Conservation (phyloP, 2,113 vertebrate genomes). For the Epinephelus moara region DNA sequence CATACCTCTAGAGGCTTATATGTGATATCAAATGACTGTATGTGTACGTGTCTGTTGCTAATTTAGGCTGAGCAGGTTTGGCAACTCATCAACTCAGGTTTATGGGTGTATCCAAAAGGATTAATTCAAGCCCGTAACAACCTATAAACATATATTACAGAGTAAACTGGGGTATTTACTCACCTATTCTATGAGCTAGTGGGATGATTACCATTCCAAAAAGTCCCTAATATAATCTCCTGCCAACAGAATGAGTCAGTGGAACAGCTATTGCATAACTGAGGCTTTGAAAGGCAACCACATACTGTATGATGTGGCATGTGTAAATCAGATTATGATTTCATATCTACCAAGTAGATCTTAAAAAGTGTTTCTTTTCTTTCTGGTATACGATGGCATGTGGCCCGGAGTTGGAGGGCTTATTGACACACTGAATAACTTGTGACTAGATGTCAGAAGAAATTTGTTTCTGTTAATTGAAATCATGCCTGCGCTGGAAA, state of each 20-base stretch:
- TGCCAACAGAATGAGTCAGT: constrained; percentile 72
- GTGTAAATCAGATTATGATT: constrained; percentile 57
- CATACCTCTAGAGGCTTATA: not conserved
- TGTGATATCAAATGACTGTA: not conserved
- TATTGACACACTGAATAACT: constrained; percentile 29
- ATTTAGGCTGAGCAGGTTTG: constrained; percentile 29
- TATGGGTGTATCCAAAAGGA: constrained; percentile 20
- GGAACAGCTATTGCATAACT: constrained; percentile 73
- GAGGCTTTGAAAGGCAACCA: constrained; percentile 41
- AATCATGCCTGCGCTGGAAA: not conserved
- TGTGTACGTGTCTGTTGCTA: constrained; percentile 29
- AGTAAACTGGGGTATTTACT: constrained; percentile 50
- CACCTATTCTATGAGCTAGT: constrained; percentile 42
- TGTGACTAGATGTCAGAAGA: constrained; percentile 15
- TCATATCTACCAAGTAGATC: constrained; percentile 23
- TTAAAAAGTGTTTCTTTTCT: constrained; percentile 7
- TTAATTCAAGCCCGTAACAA: constrained; percentile 42
- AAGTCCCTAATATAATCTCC: constrained; percentile 67
- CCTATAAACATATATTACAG: constrained; percentile 42
- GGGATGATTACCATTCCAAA: constrained; percentile 56
- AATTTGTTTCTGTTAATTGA: constrained; percentile 20
- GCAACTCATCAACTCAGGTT: constrained; percentile 21
- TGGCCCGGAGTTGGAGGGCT: not conserved
- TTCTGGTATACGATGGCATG: not conserved
- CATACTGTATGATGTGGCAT: constrained; percentile 56